Evolutionary conservation across 1,140 invertebrate species (phyloP), one percentile per base, ranked within the genome.

Genomic region (Drosophila pallidifrons): DNA sequence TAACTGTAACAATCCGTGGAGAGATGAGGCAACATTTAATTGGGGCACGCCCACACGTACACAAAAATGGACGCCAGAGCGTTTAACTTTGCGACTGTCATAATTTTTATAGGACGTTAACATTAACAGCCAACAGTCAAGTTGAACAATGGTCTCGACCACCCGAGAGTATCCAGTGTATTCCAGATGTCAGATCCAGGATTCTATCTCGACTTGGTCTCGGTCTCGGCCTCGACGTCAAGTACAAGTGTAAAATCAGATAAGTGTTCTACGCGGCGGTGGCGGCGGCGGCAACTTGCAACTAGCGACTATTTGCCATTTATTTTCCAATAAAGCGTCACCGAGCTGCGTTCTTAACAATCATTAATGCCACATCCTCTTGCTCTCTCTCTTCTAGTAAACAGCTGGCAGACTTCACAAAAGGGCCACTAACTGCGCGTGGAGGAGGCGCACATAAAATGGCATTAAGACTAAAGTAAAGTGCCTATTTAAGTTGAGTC

Each of bases 401-500:
- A 46, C 74, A 72, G 74, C 65, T 69, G 64, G 55, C 28, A 28
- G 46, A 55, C 41, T 55, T 55, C 43, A 57, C 54, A 49, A 57
- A 65, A 38, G 67, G 60, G 63, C 70, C 55, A 71, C 64, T 67
- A 65, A 75, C 55, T 38, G 58, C 59, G 69, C 47, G 41, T 46
- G 64, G 61, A 43, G 52, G 60, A 28, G 16, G 35, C 75, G 72
- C 72, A 32, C 81, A 83, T 89, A 89, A 89, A 89, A 89, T 63
- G 86, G 85, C 85, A 89, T 89, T 85, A 89, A 79, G 81, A 89
- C 75, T 75, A 85, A 85, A 85, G 86, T 89, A 89, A 89, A 89
- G 85, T 89, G 85, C 85, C 85, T 89, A 89, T 89, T 89, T 89
- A 89, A 89, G 85, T 89, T 89, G 86, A 89, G 85, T 89, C 85